Evolutionary conservation across 1,140 invertebrate genomes (phyloP), one percentile per base, ranked within the genome.

Genomic region (Drosophila hydei): DNA sequence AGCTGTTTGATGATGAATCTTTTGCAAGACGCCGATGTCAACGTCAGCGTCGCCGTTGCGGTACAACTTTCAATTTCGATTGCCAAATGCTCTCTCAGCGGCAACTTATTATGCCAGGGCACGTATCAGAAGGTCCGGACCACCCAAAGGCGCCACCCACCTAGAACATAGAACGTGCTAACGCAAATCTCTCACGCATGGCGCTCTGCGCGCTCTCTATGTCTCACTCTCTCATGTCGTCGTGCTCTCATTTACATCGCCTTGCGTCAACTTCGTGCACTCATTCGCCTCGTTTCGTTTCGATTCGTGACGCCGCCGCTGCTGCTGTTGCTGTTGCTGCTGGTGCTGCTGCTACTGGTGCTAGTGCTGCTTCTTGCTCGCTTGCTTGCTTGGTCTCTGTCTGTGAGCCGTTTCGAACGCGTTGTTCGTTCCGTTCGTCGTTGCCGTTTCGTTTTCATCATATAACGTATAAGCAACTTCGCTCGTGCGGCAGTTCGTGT

Each of bases 21-120:
- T 73, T 58, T 74, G 69, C 48, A 64, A 56, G 61, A 23, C 51
- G 59, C 62, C 40, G 56, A 48, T 72, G 56, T 38, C 47, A 33
- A 27, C 62, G 42, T 11, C n/a, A 33, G 8, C 40, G 62, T 21
- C 40, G 21, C 0, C 25, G 55, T 58, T 25, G 45, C 40, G 43
- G 19, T 72, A 85, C 87, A 81, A 85, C 81, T 85, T 85, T 85
- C 81, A 81, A 81, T 85, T 85, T 85, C 83, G 87, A 85, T 87
- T 88, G 81, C 74, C 65, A 83, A 79, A 74, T 72, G 65, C 69
- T 55, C 70, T 72, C 56, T 51, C 61, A 50, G 50, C 40, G 21
- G 25, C 62, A 55, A 48, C 30, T 60, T 64, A 72, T 72, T 72
- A 68, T 72, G 63, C 70, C 12, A 21, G 8, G 47, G 63, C 70